Evolutionary conservation across 1,140 invertebrate species (phyloP), one percentile per base, ranked within the genome.

Genomic region (Caerostris extrusa): DNA sequence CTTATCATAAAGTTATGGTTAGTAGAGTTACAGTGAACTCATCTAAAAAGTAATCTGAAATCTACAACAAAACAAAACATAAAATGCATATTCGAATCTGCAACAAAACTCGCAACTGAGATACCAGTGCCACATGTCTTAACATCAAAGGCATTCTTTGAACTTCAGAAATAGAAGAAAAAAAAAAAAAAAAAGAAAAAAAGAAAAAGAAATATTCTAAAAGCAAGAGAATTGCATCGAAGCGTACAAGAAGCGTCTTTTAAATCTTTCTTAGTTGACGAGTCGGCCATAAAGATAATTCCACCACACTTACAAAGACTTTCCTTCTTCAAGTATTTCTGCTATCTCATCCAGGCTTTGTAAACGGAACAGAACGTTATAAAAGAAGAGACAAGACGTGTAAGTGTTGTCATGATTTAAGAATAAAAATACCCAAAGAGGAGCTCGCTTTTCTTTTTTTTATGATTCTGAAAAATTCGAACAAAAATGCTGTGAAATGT

Each of bases 231-330:
- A 61, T 10, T 10, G 60, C 69, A 10, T 8, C 69, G 69, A 71
- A 34, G 69, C 69, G 69, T 71, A 10, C 69, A 50, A 19, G 50
- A 71, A 19, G 69, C 69, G 10, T 34, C 69, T 71, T 71, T 71
- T 71, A 71, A 71, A 71, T 71, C 69, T 19, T 19, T 34, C 19
- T 71, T 34, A 71, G 69, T 19, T 71, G 69, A 71, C 69, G 69
- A 71, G n/a, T 71, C 34, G 69, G n/a, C 19, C 69, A 71, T 71
- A 71, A 71, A 71, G 69, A 71, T 71, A 71, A 71, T 71, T 71
- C 69, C 69, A 71, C 10, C n/a, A 34, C n/a, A n/a, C 19, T 10
- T 71, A 71, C 69, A 71, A 71, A 71, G 69, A 7, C 50, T 19
- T 34, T 19, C 19, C 8, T 71, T 71, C 69, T 50, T 71, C 34